Base-by-base conservation (phyloP, 2,797 vertebrate genomes). In the Cuniculus paca region DNA sequence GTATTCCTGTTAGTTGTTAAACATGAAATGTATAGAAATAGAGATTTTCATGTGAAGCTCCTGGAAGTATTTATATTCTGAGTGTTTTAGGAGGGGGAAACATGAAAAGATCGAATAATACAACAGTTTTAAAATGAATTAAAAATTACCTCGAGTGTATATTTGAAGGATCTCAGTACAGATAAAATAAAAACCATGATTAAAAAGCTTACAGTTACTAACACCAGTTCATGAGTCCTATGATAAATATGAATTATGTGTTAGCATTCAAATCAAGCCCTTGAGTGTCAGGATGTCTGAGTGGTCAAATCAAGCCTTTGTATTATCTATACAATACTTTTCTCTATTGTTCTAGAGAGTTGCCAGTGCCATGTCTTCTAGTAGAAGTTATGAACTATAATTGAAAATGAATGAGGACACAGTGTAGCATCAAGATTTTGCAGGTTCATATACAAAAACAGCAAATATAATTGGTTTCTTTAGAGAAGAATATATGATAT, bases 361-460 rank as follows among this genome's bases (percentile, higher is more conserved):
- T 74, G 39, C n/a, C n/a, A 48, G 45, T n/a, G 2, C 26, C 52
- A 77, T 87, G 26, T 70, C 16, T 88, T 88, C 14, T 54, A 88
- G 28, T 10, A 68, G 56, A 90, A 91, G 31, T 68, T 48, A 20
- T 78, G 54, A 6, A 6, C 3, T 93, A 45, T 90, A 45, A 90
- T 88, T 82, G 60, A 91, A 94, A 90, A 92, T 82, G 81, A 88
- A 94, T 72, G 34, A 34, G 7, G 56, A 87, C 36, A 86, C 20
- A 90, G 28, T 16, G 5, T 77, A 68, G 22, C 75, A 92, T 63
- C 92, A 52, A 14, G 14, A 54, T 61, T 90, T 87, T 92, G 1
- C 4, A 94, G 70, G 7, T 22, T 82, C 65, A 60, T 58, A 82
- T n/a, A 20, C 20, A 92, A 81, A 82, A 89, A 72, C 4, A 52